Conservation (phyloP, 2,888 invertebrate species). For the Pseudolycoriella hygida region DNA sequence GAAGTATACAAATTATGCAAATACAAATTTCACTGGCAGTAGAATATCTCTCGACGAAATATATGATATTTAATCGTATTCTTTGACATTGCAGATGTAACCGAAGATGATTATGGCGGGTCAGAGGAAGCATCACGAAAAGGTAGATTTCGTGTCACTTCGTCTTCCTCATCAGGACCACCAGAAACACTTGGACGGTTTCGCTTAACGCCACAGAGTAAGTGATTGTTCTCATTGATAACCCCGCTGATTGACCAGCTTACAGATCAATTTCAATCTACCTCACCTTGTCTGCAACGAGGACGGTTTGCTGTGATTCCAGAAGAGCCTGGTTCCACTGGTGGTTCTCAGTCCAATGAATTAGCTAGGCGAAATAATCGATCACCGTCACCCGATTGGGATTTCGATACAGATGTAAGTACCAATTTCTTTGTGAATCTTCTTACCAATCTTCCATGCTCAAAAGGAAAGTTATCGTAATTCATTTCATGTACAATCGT, state of each 20-base stretch:
- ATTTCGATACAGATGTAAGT: constrained; percentile 26
- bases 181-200: constrained; percentile 27
- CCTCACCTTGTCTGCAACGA: constrained; percentile 27
- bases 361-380: constrained; percentile 13
- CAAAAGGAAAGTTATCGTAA: no score
- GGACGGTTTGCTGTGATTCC: constrained; percentile 30
- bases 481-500: no score
- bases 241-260: constrained; percentile 5
- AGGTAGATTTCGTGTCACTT: constrained; percentile 37
- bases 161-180: constrained; percentile 22
- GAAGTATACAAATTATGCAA: no score
- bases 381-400: constrained; percentile 28
- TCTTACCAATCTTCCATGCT: no score
- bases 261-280: constrained; percentile 26
- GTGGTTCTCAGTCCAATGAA: background rate
- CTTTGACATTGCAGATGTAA: constrained; percentile 12
- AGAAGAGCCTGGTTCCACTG: constrained; percentile 29
- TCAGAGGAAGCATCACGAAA: constrained; percentile 23
- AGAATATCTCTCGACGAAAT: no score
- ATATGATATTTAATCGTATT: background rate
- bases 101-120: constrained; percentile 16
- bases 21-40: no score
- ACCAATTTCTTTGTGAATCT: no score
- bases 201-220: constrained; percentile 27
- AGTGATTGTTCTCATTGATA: constrained; percentile 10